Evolutionary conservation across 2,888 invertebrate species (phyloP), one percentile per base, ranked within the genome.

Genomic region (Fabriciana adippe): DNA sequence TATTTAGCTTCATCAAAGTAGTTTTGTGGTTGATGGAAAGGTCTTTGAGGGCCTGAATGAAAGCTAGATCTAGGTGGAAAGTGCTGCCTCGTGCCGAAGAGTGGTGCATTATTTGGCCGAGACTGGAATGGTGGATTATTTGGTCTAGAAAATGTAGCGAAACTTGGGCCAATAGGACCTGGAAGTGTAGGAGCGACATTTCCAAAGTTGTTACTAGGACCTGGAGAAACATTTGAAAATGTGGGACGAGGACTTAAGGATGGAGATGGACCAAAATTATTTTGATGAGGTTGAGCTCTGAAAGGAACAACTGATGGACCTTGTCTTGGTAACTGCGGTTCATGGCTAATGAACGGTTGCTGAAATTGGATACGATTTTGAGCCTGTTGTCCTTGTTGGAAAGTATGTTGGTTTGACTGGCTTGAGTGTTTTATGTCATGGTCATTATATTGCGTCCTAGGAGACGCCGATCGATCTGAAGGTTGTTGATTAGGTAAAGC

Each of bases 41-140:
- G 94, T 75, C 93, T 88, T 79, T 94, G 93, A 15, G 93, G 88
- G 73, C 93, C 94, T 26, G 94, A 86, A 76, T 92, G 90, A 75
- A 93, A 93, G 67, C 83, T 84, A 16, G 81, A 67, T 76, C 89
- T 84, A 21, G 92, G 85, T 48, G 92, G 93, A 16, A 93, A 89
- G 48, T 88, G 86, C 41, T 87, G 86, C 45, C 92, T 81, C 31
- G 84, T 67, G 8, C 77, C 80, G 75, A 91, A 90, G 41, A 82
- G 71, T 50, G 86, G 85, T 53, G 83, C 80, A 65, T 76, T 83
- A 65, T 77, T 84, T 45, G 87, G 89, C 2, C 90, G 86, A 11
- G 84, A 72, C 56, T 87, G 86, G 73, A 89, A 89, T 64, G 86
- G 86, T 41, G 79, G 79, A 72, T 76, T 83, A 71, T 79, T 89